These are phyloP conservation scores for Ichneumon xanthorius DNA, from an alignment of 2,888 invertebrate genomes.

Conservation along the genomic window DNA sequence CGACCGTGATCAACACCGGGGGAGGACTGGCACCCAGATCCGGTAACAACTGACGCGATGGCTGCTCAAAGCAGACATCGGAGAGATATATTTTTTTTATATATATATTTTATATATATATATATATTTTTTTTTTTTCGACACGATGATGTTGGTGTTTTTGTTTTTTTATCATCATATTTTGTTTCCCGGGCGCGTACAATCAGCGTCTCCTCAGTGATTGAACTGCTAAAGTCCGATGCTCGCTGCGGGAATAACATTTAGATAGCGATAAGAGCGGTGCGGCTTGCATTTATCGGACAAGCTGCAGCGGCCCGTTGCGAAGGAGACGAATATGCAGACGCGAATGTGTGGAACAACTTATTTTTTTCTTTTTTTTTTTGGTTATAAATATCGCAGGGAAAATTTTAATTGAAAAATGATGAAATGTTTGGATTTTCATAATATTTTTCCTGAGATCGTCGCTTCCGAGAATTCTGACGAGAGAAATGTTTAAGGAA, in stretches of 20 bases:
- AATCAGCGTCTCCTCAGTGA: constrained; percentile 7
- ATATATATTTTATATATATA: background rate
- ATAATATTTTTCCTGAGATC: too few species aligned
- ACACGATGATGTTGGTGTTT: background rate
- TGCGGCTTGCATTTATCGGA: constrained; percentile 24
- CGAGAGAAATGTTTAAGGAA: too few species aligned
- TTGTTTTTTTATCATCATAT: background rate
- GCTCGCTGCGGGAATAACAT: background rate
- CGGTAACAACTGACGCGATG: background rate
- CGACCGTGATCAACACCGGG: constrained; percentile 33
- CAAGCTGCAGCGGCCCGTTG: background rate
- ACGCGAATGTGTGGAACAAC: too few species aligned
- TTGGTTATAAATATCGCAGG: background rate
- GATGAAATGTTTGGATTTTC: too few species aligned
- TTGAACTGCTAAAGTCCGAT: constrained; percentile 30
- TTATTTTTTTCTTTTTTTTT: too few species aligned
- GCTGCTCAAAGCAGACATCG: background rate
- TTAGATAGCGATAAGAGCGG: constrained; percentile 10
- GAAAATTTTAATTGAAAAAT: background rate
- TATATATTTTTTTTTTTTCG: too few species aligned
- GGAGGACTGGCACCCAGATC: background rate
- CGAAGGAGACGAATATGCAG: background rate
- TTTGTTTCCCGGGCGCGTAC: background rate
- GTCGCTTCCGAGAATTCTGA: too few species aligned
- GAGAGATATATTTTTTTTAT: too few species aligned